Base-by-base conservation (phyloP, 2,888 invertebrate genomes). In the Hyposoter dolosus region DNA sequence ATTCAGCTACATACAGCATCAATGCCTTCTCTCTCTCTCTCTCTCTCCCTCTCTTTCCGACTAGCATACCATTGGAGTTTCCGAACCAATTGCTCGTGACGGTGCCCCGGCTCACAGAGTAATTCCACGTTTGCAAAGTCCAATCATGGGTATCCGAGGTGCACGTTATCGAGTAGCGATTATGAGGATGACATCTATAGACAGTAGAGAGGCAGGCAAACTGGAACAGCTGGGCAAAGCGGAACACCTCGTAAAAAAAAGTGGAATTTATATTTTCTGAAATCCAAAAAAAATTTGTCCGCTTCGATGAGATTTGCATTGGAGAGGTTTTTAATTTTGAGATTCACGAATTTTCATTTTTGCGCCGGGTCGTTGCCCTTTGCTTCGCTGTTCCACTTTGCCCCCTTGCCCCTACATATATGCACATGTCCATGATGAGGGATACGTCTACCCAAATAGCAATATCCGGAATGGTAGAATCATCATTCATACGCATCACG, bases 21-120 rank as follows among this genome's bases (percentile, higher is more conserved):
- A 19, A 23, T 40, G 17, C 66, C 47, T 43, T 74, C 72, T 43
- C 63, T 72, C 9, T 65, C 45, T 40, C 56, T 68, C 9, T 50
- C 32, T 40, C 56, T 68, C 40, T 35, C 66, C n/a, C 28, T 23
- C 60, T 28, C 60, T 60, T 15, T 60, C 28, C 15, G 28, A 9
- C 15, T 15, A 60, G 28, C 28, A 12, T 35, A 4, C 23, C 17
- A 35, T 10, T 15, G n/a, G 6, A 6, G 10, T 32, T 32, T 68
- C 45, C 69, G 63, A 47, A 77, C 74, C 86, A 63, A 86, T 81
- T 75, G 80, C 43, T 71, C 86, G 77, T 85, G 76, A 85, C 81
- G 77, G 74, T 77, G 63, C 19, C 60, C 60, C 32, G 6, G 68
- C 4, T 60, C 80, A 45, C 68, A 53, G 71, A 47, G 53, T 76